These are phyloP conservation scores for Proterorhinus semilunaris DNA, from an alignment of 2,113 vertebrate genomes.

Conservation along the genomic window DNA sequence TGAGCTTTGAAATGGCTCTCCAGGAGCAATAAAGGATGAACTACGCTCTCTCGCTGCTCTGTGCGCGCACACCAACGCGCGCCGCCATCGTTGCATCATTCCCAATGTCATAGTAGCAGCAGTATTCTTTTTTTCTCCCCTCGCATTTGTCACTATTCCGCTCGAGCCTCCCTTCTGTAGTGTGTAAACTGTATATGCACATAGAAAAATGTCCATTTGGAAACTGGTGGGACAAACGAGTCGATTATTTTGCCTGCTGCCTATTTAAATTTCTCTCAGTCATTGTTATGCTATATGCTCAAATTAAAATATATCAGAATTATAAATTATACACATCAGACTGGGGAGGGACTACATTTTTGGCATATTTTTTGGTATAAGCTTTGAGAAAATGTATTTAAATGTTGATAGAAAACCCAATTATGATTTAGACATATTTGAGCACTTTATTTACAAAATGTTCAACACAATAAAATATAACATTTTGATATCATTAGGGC, in stretches of 20 bases:
- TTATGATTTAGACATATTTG: constrained; percentile 62
- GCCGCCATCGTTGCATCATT: constrained; percentile 45
- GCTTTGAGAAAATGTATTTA: constrained; percentile 37
- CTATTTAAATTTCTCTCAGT: background rate
- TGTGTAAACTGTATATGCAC: background rate
- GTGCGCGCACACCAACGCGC: constrained; percentile 10
- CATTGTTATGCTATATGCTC: background rate
- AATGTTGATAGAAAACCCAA: constrained; percentile 53
- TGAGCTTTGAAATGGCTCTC: constrained; percentile 88
- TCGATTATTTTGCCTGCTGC: too few species aligned
- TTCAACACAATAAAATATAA: constrained; percentile 87
- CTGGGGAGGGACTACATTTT: too few species aligned
- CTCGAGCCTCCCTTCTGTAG: background rate
- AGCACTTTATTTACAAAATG: constrained; percentile 88
- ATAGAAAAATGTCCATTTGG: background rate
- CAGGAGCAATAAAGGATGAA: constrained; percentile 82
- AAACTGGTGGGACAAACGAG: constrained; percentile 19
- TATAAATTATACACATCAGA: too few species aligned
- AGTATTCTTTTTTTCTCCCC: constrained; percentile 10
- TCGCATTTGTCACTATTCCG: constrained; percentile 40
- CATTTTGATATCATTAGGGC: constrained; percentile 83
- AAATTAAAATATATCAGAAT: too few species aligned
- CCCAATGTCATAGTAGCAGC: constrained; percentile 44
- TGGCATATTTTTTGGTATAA: too few species aligned
- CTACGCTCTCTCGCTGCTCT: constrained; percentile 60